Evolutionary conservation across 1,140 invertebrate species (phyloP), one percentile per base, ranked within the genome.

Genomic region (Monochamus saltuarius): DNA sequence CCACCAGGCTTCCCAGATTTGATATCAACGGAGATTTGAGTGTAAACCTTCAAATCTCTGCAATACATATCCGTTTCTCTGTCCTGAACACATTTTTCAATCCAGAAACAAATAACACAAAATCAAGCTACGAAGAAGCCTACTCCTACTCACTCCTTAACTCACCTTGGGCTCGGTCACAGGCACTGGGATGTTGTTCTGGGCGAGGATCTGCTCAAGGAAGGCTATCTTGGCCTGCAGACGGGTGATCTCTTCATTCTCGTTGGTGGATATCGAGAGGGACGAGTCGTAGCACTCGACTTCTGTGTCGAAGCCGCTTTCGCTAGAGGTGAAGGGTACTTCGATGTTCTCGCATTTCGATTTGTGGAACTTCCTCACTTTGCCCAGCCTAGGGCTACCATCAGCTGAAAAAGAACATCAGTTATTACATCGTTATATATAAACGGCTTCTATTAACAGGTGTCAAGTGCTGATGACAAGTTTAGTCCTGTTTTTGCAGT

Each of bases 341-440:
- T 72, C 69, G 35, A 71, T 38, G 35, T 65, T 62, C 9, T 69
- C 65, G 7, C 54, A 58, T 68, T n/a, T 73, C 67, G 58, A 58
- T 36, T 73, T 75, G 50, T 76, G 73, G 69, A 75, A 74, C 75
- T 83, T 77, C 75, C 80, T 64, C 38, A 84, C 73, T 73, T 85
- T 84, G 7, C 82, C 81, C 45, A 81, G 69, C 9, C 79, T 75
- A 16, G 83, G 84, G 69, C 80, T 81, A 58, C 80, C 77, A 40
- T 78, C 68, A 22, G 64, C 72, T 73, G 62, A 10, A 72, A 70
- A 1, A 51, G 64, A 55, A 59, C 11, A 13, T 40, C 11, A 7
- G 8, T 13, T 16, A 40, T 8, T 16, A 40, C 6, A 29, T 29
- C 6, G 6, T 29, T 29, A 2, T 6, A 6, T 29, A 29, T n/a